A percentile compares a stretch with the other conserved stretches of the same genome.
Conservation (phyloP, 2,113 vertebrate genomes). For the Megaleporinus macrocephalus region DNA sequence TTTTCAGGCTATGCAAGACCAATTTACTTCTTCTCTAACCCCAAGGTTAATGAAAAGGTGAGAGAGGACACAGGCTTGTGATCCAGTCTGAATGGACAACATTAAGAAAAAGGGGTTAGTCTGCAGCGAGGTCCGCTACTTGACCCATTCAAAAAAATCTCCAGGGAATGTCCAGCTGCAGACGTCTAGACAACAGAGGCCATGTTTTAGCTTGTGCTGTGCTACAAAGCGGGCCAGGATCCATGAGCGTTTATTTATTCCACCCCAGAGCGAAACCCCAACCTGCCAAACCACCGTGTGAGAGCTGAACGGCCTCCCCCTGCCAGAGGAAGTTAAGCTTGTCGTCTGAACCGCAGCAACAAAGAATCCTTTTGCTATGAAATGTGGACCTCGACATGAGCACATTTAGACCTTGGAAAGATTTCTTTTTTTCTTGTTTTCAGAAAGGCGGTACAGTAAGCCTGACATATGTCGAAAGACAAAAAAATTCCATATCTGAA, state of each 20-base stretch:
- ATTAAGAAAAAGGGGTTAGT: slow-evolving; percentile 29
- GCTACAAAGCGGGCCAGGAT: slow-evolving; percentile 23
- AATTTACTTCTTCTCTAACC: background rate
- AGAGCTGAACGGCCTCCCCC: slow-evolving; percentile 5
- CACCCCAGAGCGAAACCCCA: background rate
- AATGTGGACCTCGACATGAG: background rate
- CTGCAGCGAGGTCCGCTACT: slow-evolving; percentile 50
- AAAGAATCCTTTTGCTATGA: slow-evolving; percentile 25
- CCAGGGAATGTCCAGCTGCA: slow-evolving; percentile 44
- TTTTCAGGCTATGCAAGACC: background rate
- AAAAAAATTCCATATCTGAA: background rate
- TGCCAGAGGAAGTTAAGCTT: slow-evolving; percentile 26
- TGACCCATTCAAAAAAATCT: slow-evolving; percentile 59
- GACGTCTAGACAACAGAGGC: slow-evolving; percentile 47
- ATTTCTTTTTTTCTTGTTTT: background rate
- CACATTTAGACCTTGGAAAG: background rate
- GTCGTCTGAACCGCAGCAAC: slow-evolving; percentile 2
- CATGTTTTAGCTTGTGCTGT: slow-evolving; percentile 36
- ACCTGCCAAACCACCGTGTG: background rate
- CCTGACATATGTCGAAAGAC: background rate
- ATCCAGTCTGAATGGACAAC: slow-evolving; percentile 5
- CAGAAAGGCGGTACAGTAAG: background rate
- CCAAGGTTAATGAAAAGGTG: slow-evolving; percentile 23
- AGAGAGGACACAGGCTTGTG: slow-evolving; percentile 4
- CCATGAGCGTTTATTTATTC: slow-evolving; percentile 35